A percentile compares a stretch with the other conserved stretches of the same genome.
These are phyloP conservation scores for Clitarchus hookeri DNA, from an alignment of 2,888 invertebrate species.

Conservation along the genomic window DNA sequence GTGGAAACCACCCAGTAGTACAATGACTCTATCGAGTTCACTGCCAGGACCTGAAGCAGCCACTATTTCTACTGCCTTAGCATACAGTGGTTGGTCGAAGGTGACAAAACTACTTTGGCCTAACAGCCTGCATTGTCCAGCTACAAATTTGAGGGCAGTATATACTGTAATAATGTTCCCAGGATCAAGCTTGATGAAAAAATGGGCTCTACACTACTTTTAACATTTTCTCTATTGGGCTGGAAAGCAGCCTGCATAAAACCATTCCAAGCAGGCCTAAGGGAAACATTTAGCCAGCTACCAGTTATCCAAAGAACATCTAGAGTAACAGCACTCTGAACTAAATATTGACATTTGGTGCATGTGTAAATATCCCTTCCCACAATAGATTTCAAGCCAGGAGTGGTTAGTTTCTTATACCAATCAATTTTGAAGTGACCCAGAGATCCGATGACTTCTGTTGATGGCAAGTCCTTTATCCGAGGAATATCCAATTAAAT, in stretches of 20 bases:
- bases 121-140: neutral
- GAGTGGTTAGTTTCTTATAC: too few relatives aligned
- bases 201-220: neutral
- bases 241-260: neutral
- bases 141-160: neutral
- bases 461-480: too few relatives aligned
- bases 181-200: neutral
- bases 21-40: neutral
- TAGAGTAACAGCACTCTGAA: too few relatives aligned
- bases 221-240: neutral
- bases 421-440: too few relatives aligned
- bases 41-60: constrained; percentile 11
- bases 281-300: too few relatives aligned
- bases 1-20: constrained; percentile 32
- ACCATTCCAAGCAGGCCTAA: neutral
- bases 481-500: too few relatives aligned
- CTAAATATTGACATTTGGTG: too few relatives aligned
- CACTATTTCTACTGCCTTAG: constrained; percentile 28
- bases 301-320: too few relatives aligned
- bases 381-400: too few relatives aligned
- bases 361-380: too few relatives aligned
- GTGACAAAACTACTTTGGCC: constrained; percentile 3
- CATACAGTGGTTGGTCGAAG: constrained; percentile 30
- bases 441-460: too few relatives aligned
- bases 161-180: neutral